Evolutionary conservation across 2,113 vertebrate genomes (phyloP).

Genomic region (Ardeotis arabs): DNA sequence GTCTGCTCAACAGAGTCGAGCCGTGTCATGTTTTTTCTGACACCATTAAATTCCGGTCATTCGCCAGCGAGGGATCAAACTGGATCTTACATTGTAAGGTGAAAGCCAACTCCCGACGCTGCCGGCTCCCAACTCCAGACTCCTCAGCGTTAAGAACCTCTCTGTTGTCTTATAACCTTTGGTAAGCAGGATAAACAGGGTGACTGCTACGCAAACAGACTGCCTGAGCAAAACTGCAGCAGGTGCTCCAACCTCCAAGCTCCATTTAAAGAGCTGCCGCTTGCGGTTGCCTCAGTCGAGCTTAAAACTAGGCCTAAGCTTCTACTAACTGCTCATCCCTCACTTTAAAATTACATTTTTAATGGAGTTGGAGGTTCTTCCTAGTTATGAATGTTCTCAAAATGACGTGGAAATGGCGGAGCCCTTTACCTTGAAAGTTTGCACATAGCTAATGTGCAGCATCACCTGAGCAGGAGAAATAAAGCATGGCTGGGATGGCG

Average conservation of each 20-base stretch:
- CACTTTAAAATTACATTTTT: neutral
- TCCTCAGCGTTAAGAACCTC: neutral
- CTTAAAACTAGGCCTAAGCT: neutral
- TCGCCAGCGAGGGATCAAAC: slow-evolving; percentile 34
- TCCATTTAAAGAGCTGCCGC: neutral
- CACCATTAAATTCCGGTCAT: slow-evolving; percentile 37
- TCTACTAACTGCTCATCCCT: neutral
- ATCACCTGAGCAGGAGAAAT: neutral
- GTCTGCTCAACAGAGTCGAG: neutral
- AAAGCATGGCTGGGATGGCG: neutral
- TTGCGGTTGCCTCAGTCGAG: neutral
- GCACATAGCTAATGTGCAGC: neutral
- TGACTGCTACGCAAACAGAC: neutral
- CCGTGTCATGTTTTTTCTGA: neutral
- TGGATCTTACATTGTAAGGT: neutral
- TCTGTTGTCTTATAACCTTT: neutral
- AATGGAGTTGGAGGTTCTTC: neutral
- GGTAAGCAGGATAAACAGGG: neutral
- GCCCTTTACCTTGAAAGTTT: neutral
- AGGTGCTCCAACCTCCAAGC: neutral
- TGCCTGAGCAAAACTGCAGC: neutral
- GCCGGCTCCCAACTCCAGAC: neutral
- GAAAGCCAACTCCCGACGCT: neutral
- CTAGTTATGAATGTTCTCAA: neutral
- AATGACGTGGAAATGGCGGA: neutral